These are phyloP conservation scores for Drosophila peninsularis DNA, from an alignment of 2,888 invertebrate species.

Conservation along the genomic window DNA sequence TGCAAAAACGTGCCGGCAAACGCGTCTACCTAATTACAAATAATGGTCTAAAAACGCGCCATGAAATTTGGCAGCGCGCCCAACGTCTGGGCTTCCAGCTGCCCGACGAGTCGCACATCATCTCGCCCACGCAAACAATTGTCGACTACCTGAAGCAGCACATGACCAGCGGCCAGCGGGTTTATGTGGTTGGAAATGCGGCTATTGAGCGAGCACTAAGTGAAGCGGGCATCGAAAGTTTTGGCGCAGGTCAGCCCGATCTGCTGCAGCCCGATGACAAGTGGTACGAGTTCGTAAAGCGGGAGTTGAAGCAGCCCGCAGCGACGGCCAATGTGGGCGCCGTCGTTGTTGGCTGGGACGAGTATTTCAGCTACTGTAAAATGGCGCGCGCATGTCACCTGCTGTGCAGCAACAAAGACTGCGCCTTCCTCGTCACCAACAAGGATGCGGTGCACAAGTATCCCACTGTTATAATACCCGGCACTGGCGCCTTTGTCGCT, in stretches of 20 bases:
- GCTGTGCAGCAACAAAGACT: conserved; percentile 88
- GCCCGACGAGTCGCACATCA: conserved; percentile 90
- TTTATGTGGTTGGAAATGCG: conserved; percentile 92
- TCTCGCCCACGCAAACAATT: conserved; percentile 91
- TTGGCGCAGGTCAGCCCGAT: conserved; percentile 85
- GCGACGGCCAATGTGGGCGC: conserved; percentile 90
- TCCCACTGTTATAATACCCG: conserved; percentile 89
- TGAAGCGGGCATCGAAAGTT: conserved; percentile 89
- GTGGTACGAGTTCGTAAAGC: conserved; percentile 84
- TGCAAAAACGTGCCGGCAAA: conserved; percentile 90
- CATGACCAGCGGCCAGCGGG: conserved; percentile 87
- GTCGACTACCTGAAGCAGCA: conserved; percentile 91
- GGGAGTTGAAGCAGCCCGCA: conserved; percentile 87
- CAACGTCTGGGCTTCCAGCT: conserved; percentile 89
- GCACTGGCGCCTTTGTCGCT: conserved; percentile 94
- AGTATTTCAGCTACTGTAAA: conserved; percentile 95
- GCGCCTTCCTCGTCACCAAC: conserved; percentile 95
- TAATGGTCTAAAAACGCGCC: conserved; percentile 93
- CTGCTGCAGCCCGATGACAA: conserved; percentile 84
- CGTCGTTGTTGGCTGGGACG: conserved; percentile 97
- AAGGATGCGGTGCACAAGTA: conserved; percentile 93
- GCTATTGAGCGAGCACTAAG: conserved; percentile 94
- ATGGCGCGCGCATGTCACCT: conserved; percentile 95
- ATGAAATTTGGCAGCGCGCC: conserved; percentile 91
- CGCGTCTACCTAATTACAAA: conserved; percentile 94